Evolutionary conservation across 1,140 invertebrate genomes (phyloP), one percentile per base, ranked within the genome.

Genomic region (Agraylea sexmaculata): DNA sequence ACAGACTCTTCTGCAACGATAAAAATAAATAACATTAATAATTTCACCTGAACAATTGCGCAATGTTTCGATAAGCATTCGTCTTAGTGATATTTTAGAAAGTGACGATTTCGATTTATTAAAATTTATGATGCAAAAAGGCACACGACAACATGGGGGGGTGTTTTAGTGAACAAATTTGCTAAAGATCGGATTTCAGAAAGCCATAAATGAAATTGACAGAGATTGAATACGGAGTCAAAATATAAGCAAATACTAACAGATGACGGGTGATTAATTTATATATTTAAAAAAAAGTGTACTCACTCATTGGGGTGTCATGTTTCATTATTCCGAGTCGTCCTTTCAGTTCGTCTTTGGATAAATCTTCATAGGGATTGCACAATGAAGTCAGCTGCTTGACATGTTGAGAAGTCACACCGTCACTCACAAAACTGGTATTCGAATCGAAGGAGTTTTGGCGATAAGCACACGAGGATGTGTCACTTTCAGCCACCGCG

Each of bases 1-100:
- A 58, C 58, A 46, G 53, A 57, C 22, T 57, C 54, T 60, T 67
- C 70, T 72, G 62, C 18, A 43, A 37, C n/a, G 23, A 43, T 12
- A 43, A 32, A 43, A 42, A 37, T 17, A 7, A 6, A 25, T 25
- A 25, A 25, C n/a, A 25, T 25, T 25, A 6, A 25, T n/a, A 25
- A n/a, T 25, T 25, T 6, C 23, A 7, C 23, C n/a, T 25, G 6
- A 25, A 25, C 13, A 6, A 6, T 31, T 31, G 13, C 13, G 30
- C 13, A 31, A n/a, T n/a, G n/a, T n/a, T n/a, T n/a, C n/a, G n/a
- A n/a, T n/a, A n/a, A n/a, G n/a, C n/a, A n/a, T n/a, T n/a, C n/a
- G n/a, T n/a, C n/a, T n/a, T n/a, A n/a, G n/a, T n/a, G n/a, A n/a
- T n/a, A n/a, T n/a, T n/a, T n/a, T n/a, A n/a, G n/a, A n/a, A n/a